Percentiles rank a stretch among this genome's conserved stretches.
These are phyloP conservation scores for Gavialis gangeticus DNA, from an alignment of 2,113 vertebrate species.

Conservation along the genomic window DNA sequence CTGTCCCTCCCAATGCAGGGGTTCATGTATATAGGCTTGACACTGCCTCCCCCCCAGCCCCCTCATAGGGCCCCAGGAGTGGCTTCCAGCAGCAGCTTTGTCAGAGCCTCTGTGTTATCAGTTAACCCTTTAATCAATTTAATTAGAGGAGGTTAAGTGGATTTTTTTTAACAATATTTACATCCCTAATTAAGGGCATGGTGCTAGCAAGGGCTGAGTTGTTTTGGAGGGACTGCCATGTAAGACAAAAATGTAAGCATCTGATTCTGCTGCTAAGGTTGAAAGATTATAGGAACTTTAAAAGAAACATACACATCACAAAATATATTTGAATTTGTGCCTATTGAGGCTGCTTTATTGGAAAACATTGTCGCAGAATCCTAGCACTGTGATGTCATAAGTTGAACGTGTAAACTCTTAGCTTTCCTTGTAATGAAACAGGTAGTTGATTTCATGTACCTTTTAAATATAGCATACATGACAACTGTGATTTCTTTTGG, in stretches of 20 bases:
- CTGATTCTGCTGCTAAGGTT: too few species aligned
- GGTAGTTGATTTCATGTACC: not conserved
- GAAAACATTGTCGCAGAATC: not conserved
- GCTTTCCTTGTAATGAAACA: fast-evolving
- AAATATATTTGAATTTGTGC: not conserved
- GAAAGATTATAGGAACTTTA: not conserved
- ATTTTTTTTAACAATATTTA: too few species aligned
- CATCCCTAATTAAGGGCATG: not conserved
- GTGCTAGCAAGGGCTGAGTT: not conserved
- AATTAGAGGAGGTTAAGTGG: too few species aligned
- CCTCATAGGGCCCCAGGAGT: too few species aligned
- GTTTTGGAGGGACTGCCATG: not conserved
- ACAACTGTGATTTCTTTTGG: fast-evolving
- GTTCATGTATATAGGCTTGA: too few species aligned
- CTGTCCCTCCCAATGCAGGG: too few species aligned
- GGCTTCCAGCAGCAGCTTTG: too few species aligned
- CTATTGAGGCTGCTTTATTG: fast-evolving
- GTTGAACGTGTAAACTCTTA: fast-evolving
- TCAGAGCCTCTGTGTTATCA: too few species aligned
- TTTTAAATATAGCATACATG: fast-evolving
- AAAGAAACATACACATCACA: not conserved
- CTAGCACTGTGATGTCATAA: fast-evolving
- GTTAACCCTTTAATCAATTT: too few species aligned
- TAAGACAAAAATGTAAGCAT: not conserved
- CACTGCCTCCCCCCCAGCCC: too few species aligned